Evolutionary conservation across 2,888 invertebrate genomes (phyloP), one percentile per base, ranked within the genome.

Genomic region (Melieria omissa): DNA sequence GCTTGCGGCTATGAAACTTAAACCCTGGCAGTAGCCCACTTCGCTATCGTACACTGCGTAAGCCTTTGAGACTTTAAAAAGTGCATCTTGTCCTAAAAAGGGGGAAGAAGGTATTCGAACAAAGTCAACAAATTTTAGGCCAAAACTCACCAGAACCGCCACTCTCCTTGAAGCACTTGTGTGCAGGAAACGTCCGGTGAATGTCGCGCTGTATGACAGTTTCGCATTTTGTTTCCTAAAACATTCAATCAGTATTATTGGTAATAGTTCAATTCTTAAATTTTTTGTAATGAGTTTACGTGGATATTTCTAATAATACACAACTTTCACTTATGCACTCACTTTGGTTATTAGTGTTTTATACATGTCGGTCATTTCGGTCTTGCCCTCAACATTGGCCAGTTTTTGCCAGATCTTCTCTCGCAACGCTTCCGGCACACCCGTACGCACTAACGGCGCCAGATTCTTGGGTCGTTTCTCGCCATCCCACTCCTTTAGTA

Each of bases 1-100:
- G 66, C 98, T 97, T 74, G 99, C 99, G 52, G 97, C 98, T 54
- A 99, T 89, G 87, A 99, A 99, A 86, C 98, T 99, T 73, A 99
- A 90, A 6, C 99, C 99, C 88, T 99, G 99, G 86, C 99, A 99
- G 88, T 99, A 99, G 70, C 98, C 98, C 75, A 99, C 96, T 88
- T 99, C 99, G 73, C 93, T 93, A 86, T 99, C 99, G 86, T 97
- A 95, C 8, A 98, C 95, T 3, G 99, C 97, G 88, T 99, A 99
- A 0, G 98, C 99, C 86, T 97, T 95, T 84, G 97, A 97, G 83
- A 99, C 94, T 83, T 96, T 94, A 84, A 96, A 96, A 68, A 99
- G 89, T 12, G 97, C 94, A 88, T 99, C 98, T 88, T 99, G 99
- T 0, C 99, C 99, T 65, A 14, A 93, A 57, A n/a, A n/a, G 29